Base-by-base conservation (phyloP, 2,888 invertebrate species). In the Leucophora obtusa region DNA sequence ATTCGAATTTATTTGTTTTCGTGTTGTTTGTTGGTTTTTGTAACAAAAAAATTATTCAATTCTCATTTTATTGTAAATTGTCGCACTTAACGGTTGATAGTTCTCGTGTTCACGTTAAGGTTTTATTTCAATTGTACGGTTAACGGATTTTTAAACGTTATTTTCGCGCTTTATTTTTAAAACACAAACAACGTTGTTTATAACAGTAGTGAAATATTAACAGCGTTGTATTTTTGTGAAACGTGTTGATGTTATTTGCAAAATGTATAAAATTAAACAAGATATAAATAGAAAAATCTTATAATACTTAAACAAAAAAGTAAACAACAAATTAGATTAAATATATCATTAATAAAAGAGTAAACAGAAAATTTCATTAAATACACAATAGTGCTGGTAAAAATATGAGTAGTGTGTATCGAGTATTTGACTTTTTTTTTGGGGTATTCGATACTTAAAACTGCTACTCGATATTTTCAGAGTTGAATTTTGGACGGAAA, bases 11-110 rank as follows among this genome's bases (percentile, higher is more conserved):
- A 56, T 58, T 17, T 28, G 50, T 38, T 79, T 75, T 65, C 65
- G 76, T 38, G 15, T 53, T 69, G 21, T 50, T 70, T 17, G 33
- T 54, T 62, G 50, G 5, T 21, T 69, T 69, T 58, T 76, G 63
- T 63, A 62, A 60, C 47, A 60, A 78, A 72, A 60, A 66, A 72
- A 59, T 5, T 54, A 33, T 73, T 71, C 69, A 69, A 65, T 73
- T 81, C 60, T 81, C 81, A 81, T 81, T 81, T 74, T 74, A 81
- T 77, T 74, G 77, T 71, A 77, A 81, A 81, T 81, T 77, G 81
- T 77, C 70, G 70, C 73, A 70, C 73, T 74, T 62, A 74, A 69
- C 81, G 81, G 81, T 77, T 71, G 81, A 68, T 73, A 70, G 73
- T 74, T 77, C 73, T 70, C 60, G 66, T 65, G 47, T 56, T 73